Evolutionary conservation across 2,888 invertebrate species (phyloP), one percentile per base, ranked within the genome.

Genomic region (Acanthococcus lagerstroemiae): DNA sequence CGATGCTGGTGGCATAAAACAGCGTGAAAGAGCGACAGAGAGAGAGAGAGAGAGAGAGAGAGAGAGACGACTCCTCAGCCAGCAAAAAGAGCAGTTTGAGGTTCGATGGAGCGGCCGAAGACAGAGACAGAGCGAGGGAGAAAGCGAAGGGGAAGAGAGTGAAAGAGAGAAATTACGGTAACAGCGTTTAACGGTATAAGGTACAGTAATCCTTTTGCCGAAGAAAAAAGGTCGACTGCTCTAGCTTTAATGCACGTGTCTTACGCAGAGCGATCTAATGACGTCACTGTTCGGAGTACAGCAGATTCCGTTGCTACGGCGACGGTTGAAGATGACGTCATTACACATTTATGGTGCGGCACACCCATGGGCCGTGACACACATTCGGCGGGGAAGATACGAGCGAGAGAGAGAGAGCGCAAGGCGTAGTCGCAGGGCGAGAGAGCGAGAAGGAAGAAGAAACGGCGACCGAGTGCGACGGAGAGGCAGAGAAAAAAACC

Each of bases 341-440:
- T 54, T 63, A 52, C 44, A 63, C 63, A 63, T 63, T 63, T 54
- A 63, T 63, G 63, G 63, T 63, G 58, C 37, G 52, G 63, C 63
- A 63, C 63, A 63, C 63, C 63, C 54, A 54, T 63, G 63, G 63
- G 54, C 54, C 63, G 63, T 63, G 63, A 63, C 63, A 63, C 63
- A 63, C 54, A 63, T 63, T 63, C 52, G 27, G 63, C 12, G 12
- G 37, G n/a, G 37, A 37, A 37, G n/a, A 37, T 37, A n/a, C 12
- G n/a, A 37, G n/a, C 12, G 12, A 37, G 37, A 37, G n/a, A 37
- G 37, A 37, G n/a, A 37, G 37, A 37, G 37, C n/a, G 37, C 37
- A 37, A 9, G 37, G n/a, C 37, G 12, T 37, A 9, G 37, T n/a
- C n/a, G n/a, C 37, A 37, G 37, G 37, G 37, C 37, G n/a, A n/a